Conservation (phyloP, 2,797 vertebrate genomes). For the Rousettus madagascariensis region DNA sequence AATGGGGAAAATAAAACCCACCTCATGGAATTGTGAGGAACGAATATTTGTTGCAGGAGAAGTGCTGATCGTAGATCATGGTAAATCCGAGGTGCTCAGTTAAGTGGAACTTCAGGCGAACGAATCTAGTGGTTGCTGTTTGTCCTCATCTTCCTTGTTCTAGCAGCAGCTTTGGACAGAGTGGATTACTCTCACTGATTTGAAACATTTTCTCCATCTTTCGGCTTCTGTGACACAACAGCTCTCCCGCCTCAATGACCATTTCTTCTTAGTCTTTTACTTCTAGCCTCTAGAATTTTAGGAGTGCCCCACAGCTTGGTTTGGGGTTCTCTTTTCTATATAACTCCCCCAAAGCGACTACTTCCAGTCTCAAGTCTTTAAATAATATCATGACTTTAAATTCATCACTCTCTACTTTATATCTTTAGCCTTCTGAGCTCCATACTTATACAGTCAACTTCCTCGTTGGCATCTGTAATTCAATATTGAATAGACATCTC, state of each 20-base stretch:
- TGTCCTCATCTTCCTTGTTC: background rate
- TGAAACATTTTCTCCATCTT: background rate
- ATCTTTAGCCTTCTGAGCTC: background rate
- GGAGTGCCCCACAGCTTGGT: background rate
- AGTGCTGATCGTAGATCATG: background rate
- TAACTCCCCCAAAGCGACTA: background rate
- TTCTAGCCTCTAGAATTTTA: background rate
- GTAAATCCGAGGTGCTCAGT: background rate
- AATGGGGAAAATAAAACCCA: background rate
- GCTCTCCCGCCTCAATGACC: background rate
- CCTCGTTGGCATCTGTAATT: background rate
- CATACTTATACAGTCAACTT: background rate
- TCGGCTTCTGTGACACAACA: background rate
- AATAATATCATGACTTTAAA: background rate
- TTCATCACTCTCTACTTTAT: background rate
- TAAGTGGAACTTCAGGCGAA: background rate
- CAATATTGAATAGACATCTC: background rate
- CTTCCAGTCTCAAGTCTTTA: background rate
- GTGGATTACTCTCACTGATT: background rate
- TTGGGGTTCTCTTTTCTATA: background rate
- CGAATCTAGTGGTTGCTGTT: background rate
- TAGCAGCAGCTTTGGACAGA: background rate
- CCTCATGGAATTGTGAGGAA: background rate
- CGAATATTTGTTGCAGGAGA: background rate
- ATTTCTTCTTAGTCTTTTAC: background rate